Percentiles rank a stretch among this genome's conserved stretches.
These are phyloP conservation scores for Cyprinodon tularosa DNA, from an alignment of 2,113 vertebrate genomes.

Conservation along the genomic window DNA sequence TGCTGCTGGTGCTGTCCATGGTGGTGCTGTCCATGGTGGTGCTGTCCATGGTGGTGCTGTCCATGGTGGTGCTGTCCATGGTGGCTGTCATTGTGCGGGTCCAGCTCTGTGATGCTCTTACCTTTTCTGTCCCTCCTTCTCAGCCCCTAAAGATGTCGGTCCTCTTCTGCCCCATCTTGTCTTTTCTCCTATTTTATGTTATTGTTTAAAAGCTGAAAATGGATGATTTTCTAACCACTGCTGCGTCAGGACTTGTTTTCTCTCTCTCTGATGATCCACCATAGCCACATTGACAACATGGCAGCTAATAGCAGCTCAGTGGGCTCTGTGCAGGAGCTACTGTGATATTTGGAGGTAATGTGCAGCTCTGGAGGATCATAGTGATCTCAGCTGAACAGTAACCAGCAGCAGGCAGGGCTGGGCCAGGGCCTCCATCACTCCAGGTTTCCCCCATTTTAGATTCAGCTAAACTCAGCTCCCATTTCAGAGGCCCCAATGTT, in stretches of 20 bases:
- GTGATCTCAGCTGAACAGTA: constrained; percentile 55
- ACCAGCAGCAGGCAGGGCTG: constrained; percentile 51
- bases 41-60: constrained; percentile 74
- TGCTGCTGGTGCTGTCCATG: constrained; percentile 67
- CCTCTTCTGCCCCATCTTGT: constrained; percentile 64
- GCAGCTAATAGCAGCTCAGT: constrained; percentile 60
- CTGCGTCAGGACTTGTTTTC: constrained; percentile 67
- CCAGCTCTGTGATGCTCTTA: constrained; percentile 65
- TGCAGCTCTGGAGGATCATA: constrained; percentile 46
- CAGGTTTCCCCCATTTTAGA: constrained; percentile 80
- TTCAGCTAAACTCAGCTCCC: constrained; percentile 72
- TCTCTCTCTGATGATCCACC: constrained; percentile 49
- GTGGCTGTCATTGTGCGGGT: constrained; percentile 68
- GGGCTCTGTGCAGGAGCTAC: constrained; percentile 37
- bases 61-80: constrained; percentile 76
- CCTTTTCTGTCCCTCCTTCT: constrained; percentile 61
- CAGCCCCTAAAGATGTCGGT: constrained; percentile 39
- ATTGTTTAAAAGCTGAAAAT: constrained; percentile 10
- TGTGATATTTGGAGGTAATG: constrained; percentile 57
- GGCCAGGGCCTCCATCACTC: constrained; percentile 69
- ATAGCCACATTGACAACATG: constrained; percentile 67
- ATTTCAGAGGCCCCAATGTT: constrained; percentile 65
- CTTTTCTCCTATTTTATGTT: constrained; percentile 44
- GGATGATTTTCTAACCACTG: constrained; percentile 33
- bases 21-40: constrained; percentile 66